Evolutionary conservation across 2,888 invertebrate genomes (phyloP).

Genomic region (Platycnemis pennipes): DNA sequence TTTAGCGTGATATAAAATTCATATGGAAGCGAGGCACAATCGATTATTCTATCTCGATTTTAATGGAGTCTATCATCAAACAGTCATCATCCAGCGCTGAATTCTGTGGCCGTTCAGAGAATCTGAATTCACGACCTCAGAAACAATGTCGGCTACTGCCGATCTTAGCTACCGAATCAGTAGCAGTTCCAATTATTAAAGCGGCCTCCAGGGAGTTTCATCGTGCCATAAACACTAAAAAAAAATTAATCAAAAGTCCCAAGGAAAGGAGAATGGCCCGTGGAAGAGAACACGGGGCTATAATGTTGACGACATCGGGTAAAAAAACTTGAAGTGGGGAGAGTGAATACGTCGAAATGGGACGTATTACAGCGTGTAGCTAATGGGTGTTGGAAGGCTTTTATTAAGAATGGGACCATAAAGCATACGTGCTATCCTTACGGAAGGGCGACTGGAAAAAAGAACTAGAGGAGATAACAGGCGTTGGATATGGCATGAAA

Average conservation of each 20-base stretch:
- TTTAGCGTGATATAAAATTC: conserved; percentile 22
- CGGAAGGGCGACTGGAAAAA: not conserved
- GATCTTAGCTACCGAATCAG: conserved; percentile 40
- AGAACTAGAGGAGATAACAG: not conserved
- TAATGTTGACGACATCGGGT: conserved; percentile 31
- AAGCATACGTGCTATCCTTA: conserved; percentile 31
- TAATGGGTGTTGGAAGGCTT: not conserved
- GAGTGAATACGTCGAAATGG: conserved; percentile 22
- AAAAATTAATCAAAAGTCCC: not conserved
- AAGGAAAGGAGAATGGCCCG: not conserved
- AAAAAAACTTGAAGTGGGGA: not conserved
- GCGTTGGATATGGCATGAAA: conserved; percentile 38
- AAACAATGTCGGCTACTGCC: conserved; percentile 24
- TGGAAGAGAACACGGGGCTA: not conserved
- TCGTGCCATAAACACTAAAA: conserved; percentile 32
- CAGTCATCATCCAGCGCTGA: conserved; percentile 12
- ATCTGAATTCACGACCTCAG: not conserved
- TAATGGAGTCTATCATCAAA: conserved; percentile 39
- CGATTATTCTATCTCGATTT: not conserved
- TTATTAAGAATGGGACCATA: conserved; percentile 45
- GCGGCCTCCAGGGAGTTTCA: conserved; percentile 41
- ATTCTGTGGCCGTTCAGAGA: conserved; percentile 13
- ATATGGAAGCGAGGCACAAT: not conserved
- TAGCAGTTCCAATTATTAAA: conserved; percentile 60
- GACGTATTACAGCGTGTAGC: not conserved